Conservation (phyloP, 2,113 vertebrate species). For the Pachypanchax playfairii region DNA sequence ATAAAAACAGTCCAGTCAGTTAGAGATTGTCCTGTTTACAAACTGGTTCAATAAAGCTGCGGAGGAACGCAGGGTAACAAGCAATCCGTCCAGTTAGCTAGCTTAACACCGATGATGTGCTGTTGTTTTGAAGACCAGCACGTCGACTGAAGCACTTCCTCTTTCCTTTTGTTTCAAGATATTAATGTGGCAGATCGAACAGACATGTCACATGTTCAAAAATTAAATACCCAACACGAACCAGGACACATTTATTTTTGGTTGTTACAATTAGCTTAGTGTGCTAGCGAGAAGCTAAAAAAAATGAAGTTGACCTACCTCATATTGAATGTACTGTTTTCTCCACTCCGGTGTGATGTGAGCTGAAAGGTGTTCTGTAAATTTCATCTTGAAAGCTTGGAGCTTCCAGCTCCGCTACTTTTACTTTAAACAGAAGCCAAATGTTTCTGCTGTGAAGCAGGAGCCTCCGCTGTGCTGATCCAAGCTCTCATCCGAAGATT, state of each 20-base stretch:
- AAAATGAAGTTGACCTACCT: conserved; percentile 79
- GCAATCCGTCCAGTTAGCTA: conserved; percentile 4
- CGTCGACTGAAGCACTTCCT: too few relatives aligned
- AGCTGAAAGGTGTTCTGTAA: conserved; percentile 97
- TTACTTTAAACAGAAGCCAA: background rate
- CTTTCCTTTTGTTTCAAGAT: conserved; percentile 9
- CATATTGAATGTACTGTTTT: conserved; percentile 98
- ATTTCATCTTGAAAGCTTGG: conserved; percentile 84
- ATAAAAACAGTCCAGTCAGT: conserved; percentile 18
- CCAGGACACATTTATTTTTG: fast-evolving
- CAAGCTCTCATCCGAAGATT: conserved; percentile 46
- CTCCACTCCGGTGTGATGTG: conserved; percentile 99
- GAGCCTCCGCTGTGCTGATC: conserved; percentile 3
- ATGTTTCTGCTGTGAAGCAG: background rate
- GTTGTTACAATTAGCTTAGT: conserved; percentile 5
- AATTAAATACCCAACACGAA: background rate
- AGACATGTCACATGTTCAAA: background rate
- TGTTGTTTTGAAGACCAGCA: too few relatives aligned
- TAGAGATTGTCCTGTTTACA: background rate
- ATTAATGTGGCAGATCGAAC: too few relatives aligned
- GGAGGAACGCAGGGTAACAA: conserved; percentile 16
- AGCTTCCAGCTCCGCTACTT: background rate
- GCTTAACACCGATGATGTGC: background rate
- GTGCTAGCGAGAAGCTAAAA: conserved; percentile 22
- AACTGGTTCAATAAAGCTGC: conserved; percentile 13